Base-by-base conservation (phyloP, 2,888 invertebrate species). In the Synanthedon andrenaeformis region DNA sequence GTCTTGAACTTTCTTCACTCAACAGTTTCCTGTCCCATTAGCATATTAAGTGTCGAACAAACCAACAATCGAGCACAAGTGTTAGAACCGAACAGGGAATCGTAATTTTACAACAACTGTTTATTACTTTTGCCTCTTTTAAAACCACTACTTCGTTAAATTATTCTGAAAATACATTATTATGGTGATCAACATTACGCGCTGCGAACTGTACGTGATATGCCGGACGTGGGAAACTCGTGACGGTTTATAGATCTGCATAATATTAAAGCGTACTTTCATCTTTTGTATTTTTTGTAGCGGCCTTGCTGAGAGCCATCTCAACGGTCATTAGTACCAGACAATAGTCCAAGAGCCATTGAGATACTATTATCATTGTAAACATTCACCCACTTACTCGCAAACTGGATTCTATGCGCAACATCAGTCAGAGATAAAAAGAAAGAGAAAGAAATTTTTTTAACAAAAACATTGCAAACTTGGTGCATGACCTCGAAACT, bases 281-380 rank as follows among this genome's bases (percentile, higher is more conserved):
- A 64, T 70, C 64, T 66, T 59, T 55, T 58, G 57, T 58, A 62
- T 62, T 66, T 64, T 60, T 63, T 23, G 45, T 57, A 58, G 54
- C 53, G 57, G 54, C 61, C 62, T 65, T 62, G 59, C 53, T 58
- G 12, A 49, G 49, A 13, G 49, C 17, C 49, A 19, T 23, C 17
- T 17, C 13, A n/a, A 12, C 45, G 45, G 45, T 45, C 45, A 45
- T 45, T 45, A 45, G 12, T 14, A 35, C 35, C 35, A 35, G 35
- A 35, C 35, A 35, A 35, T 35, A 35, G 35, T 35, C 35, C 35
- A 35, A 10, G 10, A 35, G 6, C 35, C 35, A 35, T 35, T 35
- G 35, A 35, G 35, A 35, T 35, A 35, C 35, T 35, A 35, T 10
- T 6, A 35, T 35, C 6, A 35, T 35, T 35, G 35, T 10, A 35